Evolutionary conservation across 2,113 vertebrate genomes (phyloP).

Genomic region (Sphyrna mokarran): DNA sequence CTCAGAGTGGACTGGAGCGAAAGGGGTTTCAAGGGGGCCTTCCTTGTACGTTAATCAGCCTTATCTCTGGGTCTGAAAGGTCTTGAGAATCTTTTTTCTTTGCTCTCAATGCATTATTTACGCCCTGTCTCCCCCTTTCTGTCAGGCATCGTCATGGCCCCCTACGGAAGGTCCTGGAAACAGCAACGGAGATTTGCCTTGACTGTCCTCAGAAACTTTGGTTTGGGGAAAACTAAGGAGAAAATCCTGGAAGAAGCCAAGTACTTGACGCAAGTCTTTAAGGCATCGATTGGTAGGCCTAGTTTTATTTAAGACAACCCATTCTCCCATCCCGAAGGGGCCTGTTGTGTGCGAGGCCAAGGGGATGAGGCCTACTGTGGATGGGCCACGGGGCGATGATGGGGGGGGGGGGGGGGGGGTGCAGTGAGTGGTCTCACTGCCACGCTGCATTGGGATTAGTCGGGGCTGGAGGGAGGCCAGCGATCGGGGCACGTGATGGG

Average conservation of each 20-base stretch:
- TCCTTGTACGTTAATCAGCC: neutral
- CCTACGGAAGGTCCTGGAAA: conserved; percentile 53
- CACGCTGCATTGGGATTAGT: no score
- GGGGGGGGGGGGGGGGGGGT: no score
- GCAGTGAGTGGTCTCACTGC: no score
- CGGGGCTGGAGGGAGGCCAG: no score
- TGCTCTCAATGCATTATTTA: neutral
- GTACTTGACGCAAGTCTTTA: conserved; percentile 43
- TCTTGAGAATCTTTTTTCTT: neutral
- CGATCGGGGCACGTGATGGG: no score
- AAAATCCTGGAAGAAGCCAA: conserved; percentile 51
- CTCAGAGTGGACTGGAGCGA: neutral
- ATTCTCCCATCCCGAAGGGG: no score
- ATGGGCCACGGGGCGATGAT: no score
- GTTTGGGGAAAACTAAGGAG: conserved; percentile 54
- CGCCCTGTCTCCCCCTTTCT: neutral
- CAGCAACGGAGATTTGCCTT: conserved; percentile 55
- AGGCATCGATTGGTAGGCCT: neutral
- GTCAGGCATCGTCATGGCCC: conserved; percentile 47
- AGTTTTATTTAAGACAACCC: neutral
- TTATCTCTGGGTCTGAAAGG: neutral
- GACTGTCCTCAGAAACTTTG: conserved; percentile 53
- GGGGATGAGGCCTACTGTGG: no score
- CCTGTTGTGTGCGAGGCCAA: no score
- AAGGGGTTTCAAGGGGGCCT: neutral